Conservation (phyloP, 53 echinoderm and acorn worm genomes). For the Holothuria scabra region DNA sequence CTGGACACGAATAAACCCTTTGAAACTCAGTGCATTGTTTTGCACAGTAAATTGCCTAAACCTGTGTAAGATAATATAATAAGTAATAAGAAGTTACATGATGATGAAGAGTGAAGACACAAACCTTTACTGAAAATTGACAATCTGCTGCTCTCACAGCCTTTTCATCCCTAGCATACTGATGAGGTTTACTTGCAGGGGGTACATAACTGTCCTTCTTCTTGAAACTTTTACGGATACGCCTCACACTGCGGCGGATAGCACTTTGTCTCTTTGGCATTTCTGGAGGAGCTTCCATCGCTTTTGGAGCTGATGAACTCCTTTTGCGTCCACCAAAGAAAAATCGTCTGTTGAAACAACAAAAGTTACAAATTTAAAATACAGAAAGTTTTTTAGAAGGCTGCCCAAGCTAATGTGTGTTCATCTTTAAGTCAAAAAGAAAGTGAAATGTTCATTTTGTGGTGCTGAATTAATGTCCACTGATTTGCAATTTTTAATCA, state of each 20-base stretch:
- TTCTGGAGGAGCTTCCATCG: constrained; percentile 39
- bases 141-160: constrained; percentile 86
- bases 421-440: no score
- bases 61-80: no score
- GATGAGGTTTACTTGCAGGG: constrained; percentile 92
- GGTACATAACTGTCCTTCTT: constrained; percentile 82
- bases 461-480: no score
- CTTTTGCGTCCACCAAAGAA: constrained; percentile 55
- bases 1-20: no score
- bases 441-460: no score
- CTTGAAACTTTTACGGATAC: constrained; percentile 87
- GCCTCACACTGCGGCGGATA: constrained; percentile 93
- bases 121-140: constrained; percentile 88
- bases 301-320: constrained; percentile 45
- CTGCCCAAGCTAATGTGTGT: no score
- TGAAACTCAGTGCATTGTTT: no score
- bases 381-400: no score
- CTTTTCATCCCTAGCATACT: constrained; percentile 96
- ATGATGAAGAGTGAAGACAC: neutral
- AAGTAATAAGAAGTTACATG: no score
- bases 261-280: constrained; percentile 72
- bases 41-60: no score
- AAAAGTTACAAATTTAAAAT: no score
- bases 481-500: no score
- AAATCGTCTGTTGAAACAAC: constrained; percentile 27